Evolutionary conservation across 2,113 vertebrate species (phyloP).

Genomic region (Pseudolaguvia tuberculata): DNA sequence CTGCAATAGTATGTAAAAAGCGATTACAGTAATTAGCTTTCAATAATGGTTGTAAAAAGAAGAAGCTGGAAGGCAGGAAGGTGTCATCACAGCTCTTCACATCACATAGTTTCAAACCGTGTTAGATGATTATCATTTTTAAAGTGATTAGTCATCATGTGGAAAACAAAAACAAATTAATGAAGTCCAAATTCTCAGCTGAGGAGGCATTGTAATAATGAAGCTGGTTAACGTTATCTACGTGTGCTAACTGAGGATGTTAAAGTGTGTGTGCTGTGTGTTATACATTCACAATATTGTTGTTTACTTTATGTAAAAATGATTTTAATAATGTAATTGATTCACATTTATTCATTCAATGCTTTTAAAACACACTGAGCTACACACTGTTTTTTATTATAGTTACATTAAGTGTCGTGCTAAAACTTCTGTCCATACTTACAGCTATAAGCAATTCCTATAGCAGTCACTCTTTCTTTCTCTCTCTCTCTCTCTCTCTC

Average conservation of each 20-base stretch:
- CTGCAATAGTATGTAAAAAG: slow-evolving; percentile 30
- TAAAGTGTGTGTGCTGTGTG: neutral
- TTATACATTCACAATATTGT: neutral
- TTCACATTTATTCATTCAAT: neutral
- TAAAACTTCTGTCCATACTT: neutral
- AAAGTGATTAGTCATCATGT: slow-evolving; percentile 2
- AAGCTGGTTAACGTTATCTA: neutral
- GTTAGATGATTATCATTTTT: slow-evolving; percentile 40
- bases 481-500: too few species aligned
- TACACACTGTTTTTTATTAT: neutral
- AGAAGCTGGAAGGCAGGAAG: slow-evolving; percentile 43
- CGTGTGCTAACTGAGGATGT: neutral
- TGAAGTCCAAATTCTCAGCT: too few species aligned
- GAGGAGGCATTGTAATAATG: neutral
- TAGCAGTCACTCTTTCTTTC: neutral
- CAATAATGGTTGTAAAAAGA: slow-evolving; percentile 46
- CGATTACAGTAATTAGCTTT: slow-evolving; percentile 34
- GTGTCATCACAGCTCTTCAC: slow-evolving; percentile 30
- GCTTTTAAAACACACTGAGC: neutral
- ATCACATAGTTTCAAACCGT: slow-evolving; percentile 18
- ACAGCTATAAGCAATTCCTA: neutral
- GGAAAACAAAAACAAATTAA: too few species aligned
- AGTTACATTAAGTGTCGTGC: neutral
- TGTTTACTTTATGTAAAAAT: neutral
- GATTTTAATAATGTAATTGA: too few species aligned